phyloP scores from a whole-genome alignment of 2,113 vertebrate species.

The Anthoscopus minutus region DNA sequence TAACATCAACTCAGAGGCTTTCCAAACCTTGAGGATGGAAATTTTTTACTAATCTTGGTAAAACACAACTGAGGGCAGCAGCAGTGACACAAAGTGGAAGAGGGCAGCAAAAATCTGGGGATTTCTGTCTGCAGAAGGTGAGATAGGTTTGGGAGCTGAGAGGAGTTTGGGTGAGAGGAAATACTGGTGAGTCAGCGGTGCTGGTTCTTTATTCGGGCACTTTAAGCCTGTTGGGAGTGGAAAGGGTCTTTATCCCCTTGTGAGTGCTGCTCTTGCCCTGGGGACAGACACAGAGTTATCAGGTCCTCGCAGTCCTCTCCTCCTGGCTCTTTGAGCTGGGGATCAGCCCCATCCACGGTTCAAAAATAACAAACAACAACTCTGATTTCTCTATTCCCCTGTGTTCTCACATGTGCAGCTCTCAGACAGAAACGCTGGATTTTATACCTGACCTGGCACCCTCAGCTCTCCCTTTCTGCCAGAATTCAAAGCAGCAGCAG shows the following conservation, averaged over 20 bases:
- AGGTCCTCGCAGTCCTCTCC: not conserved
- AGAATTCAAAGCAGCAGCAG: not conserved
- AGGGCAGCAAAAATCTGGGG: not conserved
- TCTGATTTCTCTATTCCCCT: not conserved
- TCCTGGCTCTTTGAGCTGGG: not conserved
- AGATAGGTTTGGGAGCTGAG: not conserved
- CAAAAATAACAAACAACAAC: not conserved
- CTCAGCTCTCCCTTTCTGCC: not conserved
- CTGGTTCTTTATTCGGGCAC: not conserved
- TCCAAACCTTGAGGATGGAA: not conserved
- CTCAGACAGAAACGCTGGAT: not conserved
- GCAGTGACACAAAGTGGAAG: not conserved
- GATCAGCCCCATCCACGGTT: not conserved
- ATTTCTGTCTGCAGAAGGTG: not conserved
- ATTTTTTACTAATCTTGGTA: not conserved
- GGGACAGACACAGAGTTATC: not conserved
- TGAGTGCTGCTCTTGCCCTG: not conserved
- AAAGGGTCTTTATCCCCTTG: not conserved
- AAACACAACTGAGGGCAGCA: not conserved
- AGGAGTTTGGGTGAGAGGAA: not conserved
- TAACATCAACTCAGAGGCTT: not conserved
- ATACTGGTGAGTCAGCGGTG: not conserved
- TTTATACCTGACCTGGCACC: not conserved
- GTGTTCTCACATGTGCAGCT: not conserved
- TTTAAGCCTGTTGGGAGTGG: not conserved